Conservation (phyloP, 2,888 invertebrate genomes). For the Aethes cnicana region DNA sequence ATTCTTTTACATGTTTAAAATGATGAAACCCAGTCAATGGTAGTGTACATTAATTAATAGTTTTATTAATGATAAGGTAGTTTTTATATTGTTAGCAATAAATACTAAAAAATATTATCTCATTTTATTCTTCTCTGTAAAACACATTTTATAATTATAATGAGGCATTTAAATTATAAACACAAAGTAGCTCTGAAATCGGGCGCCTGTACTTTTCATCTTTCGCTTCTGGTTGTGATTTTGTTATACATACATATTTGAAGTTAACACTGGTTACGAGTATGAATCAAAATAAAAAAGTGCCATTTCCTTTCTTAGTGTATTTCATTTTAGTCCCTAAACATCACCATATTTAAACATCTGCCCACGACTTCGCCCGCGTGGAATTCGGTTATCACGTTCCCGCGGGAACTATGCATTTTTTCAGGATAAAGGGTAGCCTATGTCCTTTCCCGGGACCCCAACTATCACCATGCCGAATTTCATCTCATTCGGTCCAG, state of each 20-base stretch:
- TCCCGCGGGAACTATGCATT: too few species aligned
- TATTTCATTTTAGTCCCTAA: constrained; percentile 39
- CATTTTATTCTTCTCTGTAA: constrained; percentile 1
- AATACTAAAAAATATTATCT: constrained; percentile 6
- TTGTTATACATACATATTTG: constrained; percentile 8
- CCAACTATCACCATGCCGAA: too few species aligned
- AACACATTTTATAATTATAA: neutral
- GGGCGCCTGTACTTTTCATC: too few species aligned
- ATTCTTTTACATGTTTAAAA: constrained; percentile 19
- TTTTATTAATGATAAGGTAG: constrained; percentile 14
- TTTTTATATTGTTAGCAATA: constrained; percentile 24
- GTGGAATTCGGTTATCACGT: too few species aligned
- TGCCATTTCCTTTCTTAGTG: constrained; percentile 61
- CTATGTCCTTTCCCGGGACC: too few species aligned
- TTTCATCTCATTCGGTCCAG: too few species aligned
- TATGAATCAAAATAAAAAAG: constrained; percentile 60
- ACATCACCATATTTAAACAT: neutral
- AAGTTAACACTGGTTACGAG: constrained; percentile 18
- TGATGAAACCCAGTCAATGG: constrained; percentile 17
- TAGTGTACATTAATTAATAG: constrained; percentile 12
- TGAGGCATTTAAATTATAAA: too few species aligned
- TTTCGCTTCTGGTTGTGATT: constrained; percentile 70
- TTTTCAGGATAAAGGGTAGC: too few species aligned
- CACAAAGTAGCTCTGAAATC: too few species aligned
- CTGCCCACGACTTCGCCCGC: too few species aligned